Evolutionary conservation across 2,888 invertebrate genomes (phyloP), one percentile per base, ranked within the genome.

Genomic region (Drosophila subsilvestris): DNA sequence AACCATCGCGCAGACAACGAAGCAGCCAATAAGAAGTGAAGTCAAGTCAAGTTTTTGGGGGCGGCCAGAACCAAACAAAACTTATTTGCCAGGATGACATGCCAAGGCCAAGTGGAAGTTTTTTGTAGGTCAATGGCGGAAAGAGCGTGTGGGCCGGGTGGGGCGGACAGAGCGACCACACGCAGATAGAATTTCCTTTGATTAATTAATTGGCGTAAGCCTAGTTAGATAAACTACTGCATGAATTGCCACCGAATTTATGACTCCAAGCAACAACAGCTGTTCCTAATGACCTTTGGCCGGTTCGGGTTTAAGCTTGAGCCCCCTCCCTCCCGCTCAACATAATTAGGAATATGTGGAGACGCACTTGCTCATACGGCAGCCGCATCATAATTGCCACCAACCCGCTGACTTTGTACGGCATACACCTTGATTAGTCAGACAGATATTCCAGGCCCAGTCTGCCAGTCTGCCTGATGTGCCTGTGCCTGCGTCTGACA

Each of bases 161-260:
- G 50, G 45, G 51, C 7, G n/a, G 27, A 10, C 10, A 20, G 20
- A 20, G 3, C 6, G 32, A 10, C 20, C 5, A 12, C 48, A 20
- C 49, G 27, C 43, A 53, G 73, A 73, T 71, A 63, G 54, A 55
- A 62, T 79, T 62, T 70, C 47, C 58, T 49, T 54, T 67, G 79
- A 81, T 75, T 71, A 87, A 87, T 82, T 87, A 79, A 87, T 85
- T 79, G 79, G 63, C 79, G 61, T 79, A 75, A 75, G 79, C 72
- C 77, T 66, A 56, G 72, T 59, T 69, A 76, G 78, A 76, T 86
- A 83, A 86, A 60, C 74, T 80, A 60, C 74, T 80, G 57, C 74
- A 72, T 67, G 69, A 86, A 65, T 69, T 60, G 84, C 50, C 65
- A 54, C 4, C 45, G 45, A 82, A 73, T 71, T 74, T 71, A 67